Evolutionary conservation across 2,888 invertebrate genomes (phyloP).

Genomic region (Tetragonisca angustula): DNA sequence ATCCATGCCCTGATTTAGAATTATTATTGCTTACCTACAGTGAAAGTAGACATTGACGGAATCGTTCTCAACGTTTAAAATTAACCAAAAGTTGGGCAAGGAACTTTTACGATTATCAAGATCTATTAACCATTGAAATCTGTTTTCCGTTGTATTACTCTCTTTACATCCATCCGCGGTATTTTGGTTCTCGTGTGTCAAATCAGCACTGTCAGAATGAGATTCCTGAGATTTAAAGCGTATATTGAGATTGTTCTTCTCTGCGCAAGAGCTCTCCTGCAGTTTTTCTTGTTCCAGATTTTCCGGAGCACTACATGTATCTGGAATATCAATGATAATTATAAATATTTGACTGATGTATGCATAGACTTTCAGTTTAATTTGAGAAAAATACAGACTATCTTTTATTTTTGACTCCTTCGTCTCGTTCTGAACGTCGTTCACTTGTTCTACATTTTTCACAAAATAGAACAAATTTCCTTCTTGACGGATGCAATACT

Average conservation of each 20-base stretch:
- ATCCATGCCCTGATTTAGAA: not conserved
- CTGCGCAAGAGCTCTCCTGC: constrained; percentile 68
- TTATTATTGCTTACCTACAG: constrained; percentile 85
- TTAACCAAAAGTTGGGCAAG: constrained; percentile 90
- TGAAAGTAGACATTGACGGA: constrained; percentile 89
- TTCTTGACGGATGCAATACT: constrained; percentile 86
- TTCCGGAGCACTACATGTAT: constrained; percentile 38
- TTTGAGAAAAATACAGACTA: constrained; percentile 19
- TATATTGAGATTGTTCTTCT: constrained; percentile 67
- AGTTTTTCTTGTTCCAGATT: constrained; percentile 59
- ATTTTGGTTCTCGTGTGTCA: constrained; percentile 74
- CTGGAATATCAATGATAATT: constrained; percentile 42
- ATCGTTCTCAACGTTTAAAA: constrained; percentile 86
- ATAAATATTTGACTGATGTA: not conserved
- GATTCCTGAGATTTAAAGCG: constrained; percentile 70
- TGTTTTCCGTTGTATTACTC: constrained; percentile 87
- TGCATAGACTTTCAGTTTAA: not conserved
- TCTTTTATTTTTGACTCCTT: constrained; percentile 32
- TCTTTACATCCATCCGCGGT: constrained; percentile 86
- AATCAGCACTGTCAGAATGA: constrained; percentile 78
- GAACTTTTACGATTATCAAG: constrained; percentile 85
- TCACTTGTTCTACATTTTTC: constrained; percentile 40
- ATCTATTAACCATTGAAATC: constrained; percentile 86
- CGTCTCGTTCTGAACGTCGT: not conserved
- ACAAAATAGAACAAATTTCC: constrained; percentile 86